Evolutionary conservation across 2,113 vertebrate genomes (phyloP).

Genomic region (Apus apus): DNA sequence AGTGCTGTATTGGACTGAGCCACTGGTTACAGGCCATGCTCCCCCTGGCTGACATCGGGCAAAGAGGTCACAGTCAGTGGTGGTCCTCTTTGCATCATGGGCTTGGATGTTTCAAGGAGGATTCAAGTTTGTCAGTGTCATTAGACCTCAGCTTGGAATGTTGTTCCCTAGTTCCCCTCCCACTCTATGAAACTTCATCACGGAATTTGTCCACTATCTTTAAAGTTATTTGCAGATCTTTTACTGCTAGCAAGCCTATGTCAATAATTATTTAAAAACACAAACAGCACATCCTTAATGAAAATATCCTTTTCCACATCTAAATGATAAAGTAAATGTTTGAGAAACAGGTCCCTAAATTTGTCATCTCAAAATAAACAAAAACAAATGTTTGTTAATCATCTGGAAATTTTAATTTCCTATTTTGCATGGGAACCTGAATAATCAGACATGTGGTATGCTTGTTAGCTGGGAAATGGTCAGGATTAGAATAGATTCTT

Average conservation of each 20-base stretch:
- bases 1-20: neutral
- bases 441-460: constrained; percentile 60
- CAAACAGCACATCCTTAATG: neutral
- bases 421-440: constrained; percentile 67
- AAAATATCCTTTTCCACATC: neutral
- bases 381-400: constrained; percentile 56
- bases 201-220: neutral
- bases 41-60: neutral
- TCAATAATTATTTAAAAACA: constrained; percentile 3
- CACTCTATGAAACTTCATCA: fast-evolving
- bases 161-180: neutral
- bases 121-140: neutral
- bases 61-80: neutral
- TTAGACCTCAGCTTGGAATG: neutral
- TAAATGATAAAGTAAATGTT: neutral
- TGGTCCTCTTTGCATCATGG: neutral
- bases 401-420: constrained; percentile 68
- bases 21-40: neutral
- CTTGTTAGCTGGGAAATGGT: constrained; percentile 61
- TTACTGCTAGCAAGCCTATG: neutral
- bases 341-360: neutral
- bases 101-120: neutral
- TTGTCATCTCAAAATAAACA: constrained; percentile 64
- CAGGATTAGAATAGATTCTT: constrained; percentile 29
- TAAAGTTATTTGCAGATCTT: neutral